Conservation (phyloP, 1,140 invertebrate genomes). For the Brachionus calyciflorus region DNA sequence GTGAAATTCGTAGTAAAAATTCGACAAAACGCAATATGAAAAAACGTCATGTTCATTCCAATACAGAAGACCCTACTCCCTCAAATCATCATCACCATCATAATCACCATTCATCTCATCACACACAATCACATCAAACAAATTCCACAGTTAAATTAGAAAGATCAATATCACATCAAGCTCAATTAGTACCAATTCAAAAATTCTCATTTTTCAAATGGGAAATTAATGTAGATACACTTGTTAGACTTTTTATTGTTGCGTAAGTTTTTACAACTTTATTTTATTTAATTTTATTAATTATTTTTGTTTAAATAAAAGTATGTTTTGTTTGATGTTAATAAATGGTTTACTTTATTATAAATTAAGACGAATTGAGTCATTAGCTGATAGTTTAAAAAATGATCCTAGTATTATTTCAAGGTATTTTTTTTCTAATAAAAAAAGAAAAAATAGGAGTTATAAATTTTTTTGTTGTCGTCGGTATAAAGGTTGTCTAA, state of each 20-base stretch:
- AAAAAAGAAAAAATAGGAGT: too few relatives aligned
- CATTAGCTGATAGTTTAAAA: constrained; percentile 39
- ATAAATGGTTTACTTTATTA: constrained; percentile 44
- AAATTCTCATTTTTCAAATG: constrained; percentile 35
- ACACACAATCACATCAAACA: not conserved
- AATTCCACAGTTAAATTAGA: not conserved
- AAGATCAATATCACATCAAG: not conserved
- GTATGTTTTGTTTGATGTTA: constrained; percentile 40
- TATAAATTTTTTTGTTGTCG: not conserved
- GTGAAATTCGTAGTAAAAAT: not conserved
- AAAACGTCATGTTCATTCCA: not conserved
- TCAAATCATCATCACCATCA: not conserved
- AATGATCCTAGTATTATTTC: not conserved
- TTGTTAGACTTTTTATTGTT: constrained; percentile 45
- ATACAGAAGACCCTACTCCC: not conserved
- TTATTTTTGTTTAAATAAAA: not conserved
- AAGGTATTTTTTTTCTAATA: too few relatives aligned
- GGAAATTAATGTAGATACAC: constrained; percentile 46
- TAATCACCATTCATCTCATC: not conserved
- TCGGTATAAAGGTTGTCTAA: not conserved
- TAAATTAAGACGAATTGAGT: constrained; percentile 37
- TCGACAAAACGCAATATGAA: not conserved
- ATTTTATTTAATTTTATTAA: not conserved
- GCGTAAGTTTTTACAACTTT: constrained; percentile 1
- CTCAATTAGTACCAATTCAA: constrained; percentile 30